Evolutionary conservation across 1,140 invertebrate species (phyloP).

Genomic region (Parasteatoda tepidariorum): DNA sequence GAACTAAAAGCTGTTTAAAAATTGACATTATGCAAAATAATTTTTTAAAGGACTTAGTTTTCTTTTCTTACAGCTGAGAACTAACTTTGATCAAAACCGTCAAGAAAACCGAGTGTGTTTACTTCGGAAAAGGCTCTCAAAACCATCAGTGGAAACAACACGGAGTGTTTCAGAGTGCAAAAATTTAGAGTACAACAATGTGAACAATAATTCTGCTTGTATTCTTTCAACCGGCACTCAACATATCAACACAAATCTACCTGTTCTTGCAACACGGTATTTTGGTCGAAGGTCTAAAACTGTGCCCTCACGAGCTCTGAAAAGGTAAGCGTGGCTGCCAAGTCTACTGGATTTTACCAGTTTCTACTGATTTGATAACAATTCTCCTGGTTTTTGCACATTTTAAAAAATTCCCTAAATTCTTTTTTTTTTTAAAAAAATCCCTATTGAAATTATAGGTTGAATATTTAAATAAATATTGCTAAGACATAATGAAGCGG

Average conservation of each 20-base stretch:
- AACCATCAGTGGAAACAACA: conserved; percentile 1
- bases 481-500: too few relatives aligned
- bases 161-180: background rate
- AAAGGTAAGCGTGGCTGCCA: background rate
- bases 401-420: too few relatives aligned
- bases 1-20: too few relatives aligned
- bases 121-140: background rate
- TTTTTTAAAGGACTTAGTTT: too few relatives aligned
- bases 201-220: background rate
- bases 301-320: conserved; percentile 34
- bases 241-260: background rate
- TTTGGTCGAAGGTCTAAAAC: conserved; percentile 41
- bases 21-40: too few relatives aligned
- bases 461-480: too few relatives aligned
- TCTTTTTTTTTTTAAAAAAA: background rate
- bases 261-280: conserved; percentile 30
- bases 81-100: background rate
- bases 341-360: too few relatives aligned
- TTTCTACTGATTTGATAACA: background rate
- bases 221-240: background rate
- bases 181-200: background rate
- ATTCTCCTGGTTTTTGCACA: too few relatives aligned
- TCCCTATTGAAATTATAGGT: background rate
- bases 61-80: conserved; percentile 1
- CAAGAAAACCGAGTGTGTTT: background rate